phyloP scores from a whole-genome alignment of 2,797 vertebrate genomes.

The Eremophila alpestris region DNA sequence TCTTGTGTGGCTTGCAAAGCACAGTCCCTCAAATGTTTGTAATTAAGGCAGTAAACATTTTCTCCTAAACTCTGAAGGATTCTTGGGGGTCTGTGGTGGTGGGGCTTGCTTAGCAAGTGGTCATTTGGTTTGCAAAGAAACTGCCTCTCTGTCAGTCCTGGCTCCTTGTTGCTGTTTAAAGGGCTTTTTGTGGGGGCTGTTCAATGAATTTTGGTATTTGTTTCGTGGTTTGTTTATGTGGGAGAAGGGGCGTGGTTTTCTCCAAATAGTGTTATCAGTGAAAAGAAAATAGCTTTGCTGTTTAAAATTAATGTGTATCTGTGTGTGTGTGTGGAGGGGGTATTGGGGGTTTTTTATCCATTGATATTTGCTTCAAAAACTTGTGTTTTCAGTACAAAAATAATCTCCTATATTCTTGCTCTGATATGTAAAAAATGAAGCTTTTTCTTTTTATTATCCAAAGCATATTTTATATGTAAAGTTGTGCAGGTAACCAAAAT shows the following conservation, averaged over 20 bases:
- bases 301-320: background rate
- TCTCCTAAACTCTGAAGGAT: background rate
- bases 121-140: background rate
- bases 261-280: background rate
- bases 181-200: background rate
- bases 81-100: background rate
- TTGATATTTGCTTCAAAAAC: background rate
- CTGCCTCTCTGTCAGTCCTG: background rate
- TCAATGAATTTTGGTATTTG: background rate
- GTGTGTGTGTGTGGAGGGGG: fast-evolving
- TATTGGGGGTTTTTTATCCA: background rate
- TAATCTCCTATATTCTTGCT: background rate
- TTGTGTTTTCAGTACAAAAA: background rate
- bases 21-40: background rate
- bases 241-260: background rate
- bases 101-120: background rate
- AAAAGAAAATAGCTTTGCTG: background rate
- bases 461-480: background rate
- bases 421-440: background rate
- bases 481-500: background rate
- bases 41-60: background rate
- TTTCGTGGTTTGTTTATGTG: background rate
- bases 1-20: background rate
- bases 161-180: background rate
- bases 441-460: background rate